These are phyloP conservation scores for Phoebastria nigripes DNA, from an alignment of 2,797 vertebrate genomes.

Conservation along the genomic window DNA sequence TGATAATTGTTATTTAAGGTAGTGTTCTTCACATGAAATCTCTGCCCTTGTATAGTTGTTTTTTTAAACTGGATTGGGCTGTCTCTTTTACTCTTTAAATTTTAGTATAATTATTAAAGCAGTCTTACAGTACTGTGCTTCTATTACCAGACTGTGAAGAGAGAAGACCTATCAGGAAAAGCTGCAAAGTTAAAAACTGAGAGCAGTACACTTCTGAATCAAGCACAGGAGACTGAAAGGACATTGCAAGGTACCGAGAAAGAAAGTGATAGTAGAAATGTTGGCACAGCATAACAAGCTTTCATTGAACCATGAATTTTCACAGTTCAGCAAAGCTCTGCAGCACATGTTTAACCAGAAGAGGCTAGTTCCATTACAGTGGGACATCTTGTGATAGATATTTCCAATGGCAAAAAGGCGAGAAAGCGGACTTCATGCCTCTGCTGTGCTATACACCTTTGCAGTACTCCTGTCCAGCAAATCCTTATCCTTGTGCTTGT, in stretches of 20 bases:
- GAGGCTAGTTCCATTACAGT: background rate
- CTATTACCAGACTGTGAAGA: conserved; percentile 81
- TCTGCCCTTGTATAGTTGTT: background rate
- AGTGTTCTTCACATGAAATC: background rate
- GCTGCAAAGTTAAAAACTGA: conserved; percentile 79
- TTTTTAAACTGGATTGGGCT: background rate
- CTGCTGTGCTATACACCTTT: background rate
- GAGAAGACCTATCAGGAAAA: conserved; percentile 80
- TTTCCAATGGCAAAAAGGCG: background rate
- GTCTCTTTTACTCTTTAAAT: background rate
- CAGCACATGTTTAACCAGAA: background rate
- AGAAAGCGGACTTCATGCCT: background rate
- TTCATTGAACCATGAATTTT: background rate
- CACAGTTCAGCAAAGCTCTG: background rate
- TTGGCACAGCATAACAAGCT: background rate
- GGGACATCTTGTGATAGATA: background rate
- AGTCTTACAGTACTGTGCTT: background rate
- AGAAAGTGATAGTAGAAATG: background rate
- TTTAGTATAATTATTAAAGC: background rate
- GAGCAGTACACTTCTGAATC: conserved; percentile 70
- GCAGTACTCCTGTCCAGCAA: background rate
- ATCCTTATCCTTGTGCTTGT: background rate
- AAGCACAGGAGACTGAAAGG: conserved; percentile 70
- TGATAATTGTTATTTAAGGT: background rate
- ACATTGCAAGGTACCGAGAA: conserved; percentile 78